Evolutionary conservation across 2,888 invertebrate species (phyloP).

Genomic region (Amiota minor): DNA sequence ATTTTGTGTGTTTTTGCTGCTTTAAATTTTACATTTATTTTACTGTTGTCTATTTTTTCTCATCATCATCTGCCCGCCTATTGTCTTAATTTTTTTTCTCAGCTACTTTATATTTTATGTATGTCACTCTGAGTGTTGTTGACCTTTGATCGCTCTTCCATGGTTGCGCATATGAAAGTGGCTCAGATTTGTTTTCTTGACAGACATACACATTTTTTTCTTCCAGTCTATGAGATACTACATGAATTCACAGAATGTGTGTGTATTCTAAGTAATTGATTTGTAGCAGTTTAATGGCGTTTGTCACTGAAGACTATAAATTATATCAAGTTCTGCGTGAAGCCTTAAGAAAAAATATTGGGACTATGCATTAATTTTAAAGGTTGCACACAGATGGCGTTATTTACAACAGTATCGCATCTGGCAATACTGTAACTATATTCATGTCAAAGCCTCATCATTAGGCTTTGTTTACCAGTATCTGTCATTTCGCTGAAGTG

Average conservation of each 20-base stretch:
- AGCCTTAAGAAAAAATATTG: conserved; percentile 9
- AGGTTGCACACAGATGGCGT: no score
- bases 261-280: conserved; percentile 42
- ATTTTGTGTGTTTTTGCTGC: conserved; percentile 31
- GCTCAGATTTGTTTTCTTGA: neutral
- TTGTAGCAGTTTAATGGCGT: conserved; percentile 45
- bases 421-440: no score
- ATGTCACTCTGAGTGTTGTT: conserved; percentile 24
- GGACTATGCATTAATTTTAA: no score
- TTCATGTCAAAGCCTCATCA: no score
- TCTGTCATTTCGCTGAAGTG: no score
- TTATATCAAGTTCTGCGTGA: conserved; percentile 40
- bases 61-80: neutral
- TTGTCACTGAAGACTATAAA: conserved; percentile 45
- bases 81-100: conserved; percentile 15
- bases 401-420: no score
- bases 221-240: no score
- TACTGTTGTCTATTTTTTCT: conserved; percentile 1
- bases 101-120: conserved; percentile 41
- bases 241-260: neutral
- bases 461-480: no score
- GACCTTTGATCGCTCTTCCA: conserved; percentile 42
- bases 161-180: conserved; percentile 43
- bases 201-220: no score
- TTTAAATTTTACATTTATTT: conserved; percentile 19